phyloP scores from a whole-genome alignment of 2,797 vertebrate genomes.

The Hafferia zeledoni region DNA sequence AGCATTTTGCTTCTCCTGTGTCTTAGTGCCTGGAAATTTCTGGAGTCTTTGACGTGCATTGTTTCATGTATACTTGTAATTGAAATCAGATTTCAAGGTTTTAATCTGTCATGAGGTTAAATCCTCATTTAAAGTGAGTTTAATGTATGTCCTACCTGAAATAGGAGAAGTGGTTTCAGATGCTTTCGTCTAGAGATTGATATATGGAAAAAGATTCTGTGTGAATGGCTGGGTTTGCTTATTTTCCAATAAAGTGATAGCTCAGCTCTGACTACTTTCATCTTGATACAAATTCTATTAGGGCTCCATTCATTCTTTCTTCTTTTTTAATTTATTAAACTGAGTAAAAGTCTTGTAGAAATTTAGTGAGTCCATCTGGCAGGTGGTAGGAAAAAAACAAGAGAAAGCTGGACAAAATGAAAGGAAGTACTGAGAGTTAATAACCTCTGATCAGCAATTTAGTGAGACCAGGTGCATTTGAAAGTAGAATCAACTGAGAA shows the following conservation, averaged over 20 bases:
- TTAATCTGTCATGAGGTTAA: neutral
- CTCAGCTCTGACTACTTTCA: neutral
- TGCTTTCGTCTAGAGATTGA: neutral
- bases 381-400: neutral
- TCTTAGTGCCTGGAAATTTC: conserved; percentile 1
- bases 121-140: neutral
- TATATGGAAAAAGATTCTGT: neutral
- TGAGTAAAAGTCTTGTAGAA: neutral
- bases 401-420: neutral
- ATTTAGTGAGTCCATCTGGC: neutral
- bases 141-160: conserved; percentile 2
- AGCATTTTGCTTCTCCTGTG: neutral
- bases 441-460: neutral
- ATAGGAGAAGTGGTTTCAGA: neutral
- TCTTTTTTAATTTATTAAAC: neutral
- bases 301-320: neutral
- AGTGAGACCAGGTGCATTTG: neutral
- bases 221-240: neutral
- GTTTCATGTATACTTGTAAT: neutral
- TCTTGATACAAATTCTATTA: neutral
- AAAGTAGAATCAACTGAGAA: neutral
- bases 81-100: conserved; percentile 30
- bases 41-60: neutral
- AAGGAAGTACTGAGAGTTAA: neutral
- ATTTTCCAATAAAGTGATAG: neutral